Base-by-base conservation (phyloP, 2,888 invertebrate species). In the Lasioglossum oenotherae region DNA sequence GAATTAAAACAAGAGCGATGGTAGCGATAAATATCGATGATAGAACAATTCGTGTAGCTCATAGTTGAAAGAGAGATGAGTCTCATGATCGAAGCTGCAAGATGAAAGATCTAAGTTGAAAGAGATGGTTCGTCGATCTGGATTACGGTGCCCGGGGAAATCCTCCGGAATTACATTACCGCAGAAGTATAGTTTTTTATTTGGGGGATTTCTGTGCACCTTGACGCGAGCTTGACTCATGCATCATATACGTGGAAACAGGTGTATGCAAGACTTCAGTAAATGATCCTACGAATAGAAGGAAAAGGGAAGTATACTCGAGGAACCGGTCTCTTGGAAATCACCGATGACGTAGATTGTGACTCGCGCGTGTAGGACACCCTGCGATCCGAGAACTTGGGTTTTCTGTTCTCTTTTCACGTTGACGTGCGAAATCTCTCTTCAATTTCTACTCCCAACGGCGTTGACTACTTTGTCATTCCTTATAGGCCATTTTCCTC, bases 271-370 rank as follows among this genome's bases (percentile, higher is more conserved):
- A 74, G 41, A n/a, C 19, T 64, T 38, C 19, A 6, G 57, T 75
- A 67, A 35, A 38, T 64, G 75, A 35, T 78, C 35, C 60, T 73
- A 41, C 71, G 49, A 81, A 75, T 53, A 57, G 69, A 79, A 81
- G 67, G 81, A 89, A 90, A 87, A 78, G 74, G 69, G 53, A 81
- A 69, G 74, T 19, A 23, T 5, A 31, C 19, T 10, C 41, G 69
- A 31, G 69, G 72, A 89, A 88, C 88, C 84, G 89, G 87, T 90
- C 84, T 80, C 80, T 77, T 57, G 87, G 86, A 87, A 90, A 88
- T 86, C 74, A 84, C 79, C 41, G 23, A 64, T 90, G 90, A 89
- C 88, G 89, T 81, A 83, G 74, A 19, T 86, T 72, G 72, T 78
- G 80, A 57, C 19, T 80, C 57, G 57, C 64, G n/a, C 4, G 44